Conservation (phyloP, 2,888 invertebrate genomes). For the Lacanobia wlatinum region DNA sequence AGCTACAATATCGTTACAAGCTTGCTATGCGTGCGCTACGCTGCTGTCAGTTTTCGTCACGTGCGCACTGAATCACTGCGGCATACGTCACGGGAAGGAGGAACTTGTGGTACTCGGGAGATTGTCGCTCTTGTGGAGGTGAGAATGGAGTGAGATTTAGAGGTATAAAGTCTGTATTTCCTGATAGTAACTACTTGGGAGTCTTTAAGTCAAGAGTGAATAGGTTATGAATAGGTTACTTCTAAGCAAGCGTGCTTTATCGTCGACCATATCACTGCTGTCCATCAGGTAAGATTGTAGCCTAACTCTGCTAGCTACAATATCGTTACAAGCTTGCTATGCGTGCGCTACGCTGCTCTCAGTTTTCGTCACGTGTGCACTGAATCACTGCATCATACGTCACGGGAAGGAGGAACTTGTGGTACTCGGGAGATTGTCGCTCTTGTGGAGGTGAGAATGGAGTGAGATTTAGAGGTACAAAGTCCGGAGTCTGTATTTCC, state of each 20-base stretch:
- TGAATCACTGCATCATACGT: slow-evolving; percentile 60
- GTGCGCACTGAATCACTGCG: slow-evolving; percentile 59
- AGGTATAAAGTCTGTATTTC: too few species aligned
- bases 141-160: slow-evolving; percentile 1
- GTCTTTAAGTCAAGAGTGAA: too few species aligned
- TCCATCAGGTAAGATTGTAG: too few species aligned
- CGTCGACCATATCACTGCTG: too few species aligned
- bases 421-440: slow-evolving; percentile 32
- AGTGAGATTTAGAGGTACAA: too few species aligned
- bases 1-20: slow-evolving; percentile 9
- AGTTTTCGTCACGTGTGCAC: slow-evolving; percentile 58
- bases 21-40: slow-evolving; percentile 31
- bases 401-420: slow-evolving; percentile 33
- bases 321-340: slow-evolving; percentile 27
- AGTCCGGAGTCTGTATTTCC: too few species aligned
- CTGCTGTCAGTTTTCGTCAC: slow-evolving; percentile 57
- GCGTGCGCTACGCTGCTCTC: slow-evolving; percentile 37
- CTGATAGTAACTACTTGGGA: too few species aligned
- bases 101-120: slow-evolving; percentile 41
- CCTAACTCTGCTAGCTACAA: slow-evolving; percentile 28
- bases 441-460: slow-evolving; percentile 1
- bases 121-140: slow-evolving; percentile 10
- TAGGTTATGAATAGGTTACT: too few species aligned
- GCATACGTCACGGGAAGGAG: slow-evolving; percentile 45
- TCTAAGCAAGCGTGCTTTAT: too few species aligned